Evolutionary conservation across 2,888 invertebrate genomes (phyloP).

Genomic region (Asteroscopus sphinx): DNA sequence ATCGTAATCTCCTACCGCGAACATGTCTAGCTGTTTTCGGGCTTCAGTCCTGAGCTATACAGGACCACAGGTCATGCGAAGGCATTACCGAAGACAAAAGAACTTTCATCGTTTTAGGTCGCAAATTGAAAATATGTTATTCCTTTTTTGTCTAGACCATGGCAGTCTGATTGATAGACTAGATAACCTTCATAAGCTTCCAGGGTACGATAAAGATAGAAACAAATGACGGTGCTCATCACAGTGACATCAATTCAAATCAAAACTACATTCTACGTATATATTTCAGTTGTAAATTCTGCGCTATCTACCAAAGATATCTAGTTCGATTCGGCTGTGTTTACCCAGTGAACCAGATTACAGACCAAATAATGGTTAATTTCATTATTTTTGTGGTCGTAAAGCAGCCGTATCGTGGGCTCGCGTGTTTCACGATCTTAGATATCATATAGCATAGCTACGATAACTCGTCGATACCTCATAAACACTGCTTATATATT

Average conservation of each 20-base stretch:
- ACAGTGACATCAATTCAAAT: conserved; percentile 40
- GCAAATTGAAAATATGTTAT: too few relatives aligned
- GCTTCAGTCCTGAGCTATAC: too few relatives aligned
- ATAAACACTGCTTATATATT: conserved; percentile 13
- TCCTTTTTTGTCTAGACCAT: neutral
- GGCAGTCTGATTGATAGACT: conserved; percentile 31
- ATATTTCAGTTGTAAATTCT: conserved; percentile 33
- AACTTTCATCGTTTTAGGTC: too few relatives aligned
- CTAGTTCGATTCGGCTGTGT: conserved; percentile 41
- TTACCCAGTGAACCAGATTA: conserved; percentile 60
- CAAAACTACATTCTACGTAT: conserved; percentile 24
- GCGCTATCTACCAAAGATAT: conserved; percentile 41
- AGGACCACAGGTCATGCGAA: too few relatives aligned
- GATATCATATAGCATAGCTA: conserved; percentile 25
- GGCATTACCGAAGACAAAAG: too few relatives aligned
- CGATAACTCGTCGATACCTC: conserved; percentile 29
- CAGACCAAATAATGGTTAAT: conserved; percentile 74
- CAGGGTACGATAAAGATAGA: conserved; percentile 13
- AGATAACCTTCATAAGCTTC: conserved; percentile 33
- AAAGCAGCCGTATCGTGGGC: conserved; percentile 69
- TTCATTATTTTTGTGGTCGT: conserved; percentile 81
- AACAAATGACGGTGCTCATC: conserved; percentile 38
- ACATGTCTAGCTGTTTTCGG: too few relatives aligned
- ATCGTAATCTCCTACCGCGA: too few relatives aligned
- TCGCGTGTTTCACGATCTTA: conserved; percentile 72